A percentile compares a stretch with the other conserved stretches of the same genome.
Conservation (phyloP, 2,797 vertebrate species). For the Crocidura indochinensis region DNA sequence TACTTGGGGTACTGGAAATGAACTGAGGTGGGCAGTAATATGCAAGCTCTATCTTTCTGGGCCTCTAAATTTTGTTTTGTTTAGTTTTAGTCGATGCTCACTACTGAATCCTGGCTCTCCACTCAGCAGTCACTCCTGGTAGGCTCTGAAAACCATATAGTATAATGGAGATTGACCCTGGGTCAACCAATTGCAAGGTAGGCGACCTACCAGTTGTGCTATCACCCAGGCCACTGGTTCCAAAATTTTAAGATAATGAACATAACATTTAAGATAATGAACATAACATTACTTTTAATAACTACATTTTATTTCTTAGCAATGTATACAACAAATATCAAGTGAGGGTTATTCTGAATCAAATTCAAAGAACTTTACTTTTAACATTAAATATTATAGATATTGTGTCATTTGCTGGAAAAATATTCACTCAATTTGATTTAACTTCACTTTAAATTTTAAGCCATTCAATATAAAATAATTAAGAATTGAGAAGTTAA, state of each 20-base stretch:
- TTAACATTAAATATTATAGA: not conserved
- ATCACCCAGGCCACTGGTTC: too few relatives aligned
- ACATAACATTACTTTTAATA: not conserved
- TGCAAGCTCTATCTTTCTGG: too few relatives aligned
- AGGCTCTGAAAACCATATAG: too few relatives aligned
- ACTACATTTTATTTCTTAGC: not conserved
- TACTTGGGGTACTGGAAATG: too few relatives aligned
- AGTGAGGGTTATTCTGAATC: not conserved
- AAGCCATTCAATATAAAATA: conserved; percentile 23
- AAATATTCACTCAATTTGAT: not conserved
- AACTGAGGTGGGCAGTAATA: too few relatives aligned
- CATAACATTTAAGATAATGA: not conserved
- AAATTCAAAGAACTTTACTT: not conserved
- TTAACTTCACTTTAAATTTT: conserved; percentile 37
- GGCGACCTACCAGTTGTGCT: too few relatives aligned
- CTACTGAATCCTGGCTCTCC: too few relatives aligned
- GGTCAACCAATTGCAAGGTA: too few relatives aligned
- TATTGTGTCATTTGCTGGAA: not conserved
- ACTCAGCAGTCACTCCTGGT: too few relatives aligned
- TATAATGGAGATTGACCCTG: too few relatives aligned
- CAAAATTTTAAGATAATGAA: too few relatives aligned
- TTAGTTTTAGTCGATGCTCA: too few relatives aligned
- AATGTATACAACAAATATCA: not conserved
- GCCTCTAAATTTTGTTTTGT: conserved; percentile 11
- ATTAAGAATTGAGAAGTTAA: not conserved